phyloP scores from a whole-genome alignment of 2,797 vertebrate species.

The Gambelia wislizenii region DNA sequence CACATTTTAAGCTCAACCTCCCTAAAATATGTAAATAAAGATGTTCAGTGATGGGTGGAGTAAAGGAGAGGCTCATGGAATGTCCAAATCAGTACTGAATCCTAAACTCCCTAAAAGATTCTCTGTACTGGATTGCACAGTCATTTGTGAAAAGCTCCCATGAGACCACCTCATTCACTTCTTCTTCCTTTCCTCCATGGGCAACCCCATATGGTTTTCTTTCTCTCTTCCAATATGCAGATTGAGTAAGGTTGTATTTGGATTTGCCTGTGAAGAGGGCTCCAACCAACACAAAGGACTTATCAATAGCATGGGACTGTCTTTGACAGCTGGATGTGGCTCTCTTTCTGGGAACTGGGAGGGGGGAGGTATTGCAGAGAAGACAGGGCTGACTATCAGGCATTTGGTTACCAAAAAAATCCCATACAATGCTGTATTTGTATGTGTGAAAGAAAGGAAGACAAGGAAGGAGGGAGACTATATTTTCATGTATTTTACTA shows the following conservation, averaged over 20 bases:
- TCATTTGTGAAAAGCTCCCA: slow-evolving; percentile 58
- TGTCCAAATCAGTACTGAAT: slow-evolving; percentile 50
- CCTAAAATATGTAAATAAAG: not conserved
- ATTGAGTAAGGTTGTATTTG: slow-evolving; percentile 73
- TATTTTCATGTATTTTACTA: not conserved
- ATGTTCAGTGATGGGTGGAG: not conserved
- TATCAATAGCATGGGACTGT: slow-evolving; percentile 71
- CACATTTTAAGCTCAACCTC: not conserved
- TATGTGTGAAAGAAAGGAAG: not conserved
- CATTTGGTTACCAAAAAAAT: slow-evolving; percentile 53
- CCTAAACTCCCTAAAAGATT: not conserved
- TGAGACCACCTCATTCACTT: slow-evolving; percentile 53
- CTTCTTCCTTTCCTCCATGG: slow-evolving; percentile 63
- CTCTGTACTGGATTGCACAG: slow-evolving; percentile 53
- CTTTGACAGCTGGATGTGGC: slow-evolving; percentile 75
- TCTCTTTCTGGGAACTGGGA: slow-evolving; percentile 58
- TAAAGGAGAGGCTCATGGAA: not conserved
- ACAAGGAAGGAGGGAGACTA: not conserved
- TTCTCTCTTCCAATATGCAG: slow-evolving; percentile 36
- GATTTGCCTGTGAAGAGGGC: slow-evolving; percentile 58
- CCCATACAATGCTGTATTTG: slow-evolving; percentile 38
- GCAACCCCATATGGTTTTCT: slow-evolving; percentile 51
- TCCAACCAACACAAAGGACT: slow-evolving; percentile 71
- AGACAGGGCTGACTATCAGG: slow-evolving; percentile 62
- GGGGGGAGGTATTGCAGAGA: slow-evolving; percentile 21